These are phyloP conservation scores for Mythimna pallens DNA, from an alignment of 2,888 invertebrate genomes.

Conservation along the genomic window DNA sequence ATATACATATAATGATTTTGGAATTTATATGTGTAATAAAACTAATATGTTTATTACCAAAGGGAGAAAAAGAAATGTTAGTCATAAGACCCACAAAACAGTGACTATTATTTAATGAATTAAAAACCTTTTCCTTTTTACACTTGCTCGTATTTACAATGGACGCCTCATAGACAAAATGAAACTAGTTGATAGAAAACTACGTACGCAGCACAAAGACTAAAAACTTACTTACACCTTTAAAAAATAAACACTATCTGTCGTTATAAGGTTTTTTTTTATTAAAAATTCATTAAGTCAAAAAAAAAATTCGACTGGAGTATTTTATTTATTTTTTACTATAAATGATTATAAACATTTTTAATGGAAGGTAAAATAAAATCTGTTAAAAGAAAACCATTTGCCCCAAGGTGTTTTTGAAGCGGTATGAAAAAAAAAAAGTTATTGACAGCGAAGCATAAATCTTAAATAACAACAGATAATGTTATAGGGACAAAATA, in stretches of 20 bases:
- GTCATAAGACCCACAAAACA: constrained; percentile 77
- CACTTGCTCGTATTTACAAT: constrained; percentile 90
- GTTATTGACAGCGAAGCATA: constrained; percentile 59
- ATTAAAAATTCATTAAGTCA: background rate
- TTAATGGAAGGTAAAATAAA: background rate
- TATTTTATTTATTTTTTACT: background rate
- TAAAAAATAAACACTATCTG: constrained; percentile 70
- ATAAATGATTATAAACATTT: background rate
- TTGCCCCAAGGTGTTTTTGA: constrained; percentile 56
- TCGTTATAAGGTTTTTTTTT: constrained; percentile 58
- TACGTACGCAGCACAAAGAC: constrained; percentile 84
- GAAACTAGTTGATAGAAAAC: constrained; percentile 74
- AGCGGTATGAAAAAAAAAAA: constrained; percentile 44
- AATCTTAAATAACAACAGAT: constrained; percentile 75
- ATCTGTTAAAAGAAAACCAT: constrained; percentile 48
- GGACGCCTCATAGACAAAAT: constrained; percentile 72
- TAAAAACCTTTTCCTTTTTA: constrained; percentile 77
- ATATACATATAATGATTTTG: too few species aligned
- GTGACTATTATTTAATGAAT: constrained; percentile 69
- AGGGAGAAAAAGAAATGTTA: constrained; percentile 40
- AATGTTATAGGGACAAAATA: constrained; percentile 77
- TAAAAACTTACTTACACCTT: constrained; percentile 82
- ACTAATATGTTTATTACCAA: too few species aligned
- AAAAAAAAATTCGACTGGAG: constrained; percentile 9
- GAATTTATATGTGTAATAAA: too few species aligned